Percentiles rank a stretch among this genome's conserved stretches.
Evolutionary conservation across 2,888 invertebrate genomes (phyloP).

Genomic region (Meghimatium bilineatum): DNA sequence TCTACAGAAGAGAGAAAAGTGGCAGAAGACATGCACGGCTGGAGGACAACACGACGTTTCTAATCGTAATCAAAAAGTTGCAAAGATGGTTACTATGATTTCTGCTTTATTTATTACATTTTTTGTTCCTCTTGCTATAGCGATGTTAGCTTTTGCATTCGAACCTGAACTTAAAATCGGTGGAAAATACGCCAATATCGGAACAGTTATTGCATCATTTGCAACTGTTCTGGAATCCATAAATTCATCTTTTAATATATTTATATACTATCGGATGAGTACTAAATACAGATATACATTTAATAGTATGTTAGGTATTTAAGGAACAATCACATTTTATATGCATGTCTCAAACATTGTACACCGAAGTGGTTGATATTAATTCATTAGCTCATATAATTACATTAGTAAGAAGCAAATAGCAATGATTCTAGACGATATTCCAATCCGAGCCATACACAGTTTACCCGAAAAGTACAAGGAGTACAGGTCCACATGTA

Average conservation of each 20-base stretch:
- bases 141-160: neutral
- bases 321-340: no score
- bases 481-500: no score
- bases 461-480: no score
- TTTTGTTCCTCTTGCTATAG: neutral
- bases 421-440: no score
- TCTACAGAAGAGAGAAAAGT: neutral
- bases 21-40: neutral
- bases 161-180: neutral
- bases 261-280: slow-evolving; percentile 18
- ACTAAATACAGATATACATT: neutral
- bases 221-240: neutral
- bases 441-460: no score
- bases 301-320: neutral
- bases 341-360: no score
- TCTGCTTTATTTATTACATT: neutral
- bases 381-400: no score
- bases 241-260: slow-evolving; percentile 8
- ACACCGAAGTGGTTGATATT: no score
- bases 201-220: neutral
- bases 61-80: neutral
- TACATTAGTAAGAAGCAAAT: no score
- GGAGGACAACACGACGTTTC: no score
- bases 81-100: slow-evolving; percentile 17
- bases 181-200: neutral